A percentile compares a stretch with the other conserved stretches of the same genome.
These are phyloP conservation scores for Notiomystis cincta DNA, from an alignment of 2,113 vertebrate genomes.

Conservation along the genomic window DNA sequence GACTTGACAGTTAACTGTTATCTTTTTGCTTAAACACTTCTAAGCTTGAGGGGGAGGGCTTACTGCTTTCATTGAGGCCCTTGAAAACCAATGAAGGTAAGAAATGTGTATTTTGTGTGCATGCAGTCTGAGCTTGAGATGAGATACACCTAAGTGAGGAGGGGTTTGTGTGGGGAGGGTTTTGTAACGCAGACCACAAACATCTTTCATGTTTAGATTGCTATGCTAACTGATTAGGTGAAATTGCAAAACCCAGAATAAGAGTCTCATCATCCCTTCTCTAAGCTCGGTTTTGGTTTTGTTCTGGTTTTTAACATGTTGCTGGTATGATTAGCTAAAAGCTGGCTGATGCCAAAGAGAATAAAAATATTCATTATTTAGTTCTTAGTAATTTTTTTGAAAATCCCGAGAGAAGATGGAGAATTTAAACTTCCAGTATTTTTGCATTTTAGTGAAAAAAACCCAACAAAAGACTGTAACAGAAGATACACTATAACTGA, in stretches of 20 bases:
- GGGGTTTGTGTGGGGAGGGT: not conserved
- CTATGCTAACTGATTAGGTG: not conserved
- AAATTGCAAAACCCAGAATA: not conserved
- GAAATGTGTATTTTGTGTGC: not conserved
- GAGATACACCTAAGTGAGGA: not conserved
- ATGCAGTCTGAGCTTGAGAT: not conserved
- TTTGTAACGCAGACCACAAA: not conserved
- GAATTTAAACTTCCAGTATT: not conserved
- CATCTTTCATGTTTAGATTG: not conserved
- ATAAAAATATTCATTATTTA: not conserved
- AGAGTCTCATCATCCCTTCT: not conserved
- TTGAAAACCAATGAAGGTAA: not conserved
- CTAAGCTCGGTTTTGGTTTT: not conserved
- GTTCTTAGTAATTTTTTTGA: not conserved
- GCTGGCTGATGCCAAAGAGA: not conserved
- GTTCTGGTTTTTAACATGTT: not conserved
- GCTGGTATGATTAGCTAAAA: not conserved
- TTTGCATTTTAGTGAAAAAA: not conserved
- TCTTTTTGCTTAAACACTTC: not conserved
- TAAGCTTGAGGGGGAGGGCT: not conserved
- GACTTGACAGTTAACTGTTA: not conserved
- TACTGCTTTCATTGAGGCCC: not conserved
- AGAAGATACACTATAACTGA: not conserved
- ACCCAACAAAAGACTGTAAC: not conserved
- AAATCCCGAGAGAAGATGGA: not conserved